Evolutionary conservation across 2,888 invertebrate genomes (phyloP), one percentile per base, ranked within the genome.

Genomic region (Lasioglossum lativentre): DNA sequence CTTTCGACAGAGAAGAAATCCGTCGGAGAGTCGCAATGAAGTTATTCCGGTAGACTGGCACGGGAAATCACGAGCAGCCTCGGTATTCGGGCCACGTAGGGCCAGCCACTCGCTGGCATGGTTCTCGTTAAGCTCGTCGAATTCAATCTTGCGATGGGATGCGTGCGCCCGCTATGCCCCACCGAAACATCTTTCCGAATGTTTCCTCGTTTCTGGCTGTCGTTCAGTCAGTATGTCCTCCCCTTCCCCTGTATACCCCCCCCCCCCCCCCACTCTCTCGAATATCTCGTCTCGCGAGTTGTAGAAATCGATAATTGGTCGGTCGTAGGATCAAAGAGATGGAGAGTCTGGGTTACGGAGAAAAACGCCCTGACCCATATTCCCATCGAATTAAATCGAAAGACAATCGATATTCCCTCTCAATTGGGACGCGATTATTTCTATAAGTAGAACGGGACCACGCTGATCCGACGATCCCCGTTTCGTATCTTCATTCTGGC

Each of bases 101-200:
- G 77, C 68, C 82, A 84, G 82, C 76, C 80, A 84, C 84, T 80
- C 77, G 87, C 78, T 82, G 80, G 75, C 74, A 78, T 78, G 87
- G 76, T 84, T 84, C 87, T 87, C 87, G 87, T 87, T 87, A 87
- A 87, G 84, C 84, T 71, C 73, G 76, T 73, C 78, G 82, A 82
- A 86, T 82, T 86, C 87, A 77, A 87, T 80, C 87, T 81, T 77
- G 23, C 82, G 73, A 81, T 52, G 80, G 75, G 71, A 86, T 76
- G 76, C 82, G 66, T 73, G 80, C 78, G 82, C 52, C 66, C 75
- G 52, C 59, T 59, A 14, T 59, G 59, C 59, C 38, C 45, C 38
- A 14, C 4, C 38, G 85, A 71, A 85, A 85, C 78, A 83, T 83
- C 85, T 66, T 78, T 75, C 78, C 72, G 78, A 85, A 45, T 83